These are phyloP conservation scores for Gadus macrocephalus DNA, from an alignment of 2,113 vertebrate species.

Conservation along the genomic window DNA sequence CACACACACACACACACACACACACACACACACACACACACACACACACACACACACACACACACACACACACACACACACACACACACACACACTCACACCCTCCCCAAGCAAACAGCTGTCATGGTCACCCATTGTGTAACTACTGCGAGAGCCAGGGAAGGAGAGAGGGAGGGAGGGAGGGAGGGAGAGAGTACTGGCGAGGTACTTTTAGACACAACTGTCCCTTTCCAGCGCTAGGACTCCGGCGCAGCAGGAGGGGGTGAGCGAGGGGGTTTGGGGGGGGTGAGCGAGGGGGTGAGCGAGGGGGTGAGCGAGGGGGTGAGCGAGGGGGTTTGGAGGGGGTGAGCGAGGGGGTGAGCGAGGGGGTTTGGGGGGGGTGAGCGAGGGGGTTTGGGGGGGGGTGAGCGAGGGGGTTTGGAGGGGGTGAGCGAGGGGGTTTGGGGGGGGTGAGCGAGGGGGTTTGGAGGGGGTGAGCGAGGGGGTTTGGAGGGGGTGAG, in stretches of 20 bases:
- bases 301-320: too few relatives aligned
- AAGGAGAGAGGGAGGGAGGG: constrained; percentile 16
- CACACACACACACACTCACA: neutral
- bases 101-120: constrained; percentile 46
- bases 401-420: too few relatives aligned
- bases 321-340: constrained; percentile 28
- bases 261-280: too few relatives aligned
- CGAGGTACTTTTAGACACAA: constrained; percentile 43
- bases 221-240: constrained; percentile 53
- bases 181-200: constrained; percentile 23
- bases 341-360: too few relatives aligned
- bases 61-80: constrained; percentile 3
- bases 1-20: too few relatives aligned
- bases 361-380: constrained; percentile 29
- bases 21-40: too few relatives aligned
- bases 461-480: constrained; percentile 18
- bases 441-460: constrained; percentile 22
- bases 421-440: constrained; percentile 11
- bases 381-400: constrained; percentile 28
- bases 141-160: constrained; percentile 43
- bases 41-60: too few relatives aligned
- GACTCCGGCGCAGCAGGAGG: constrained; percentile 34
- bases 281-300: too few relatives aligned
- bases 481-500: constrained; percentile 43
- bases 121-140: constrained; percentile 33